Base-by-base conservation (phyloP, 2,888 invertebrate genomes). In the Helleia helle region DNA sequence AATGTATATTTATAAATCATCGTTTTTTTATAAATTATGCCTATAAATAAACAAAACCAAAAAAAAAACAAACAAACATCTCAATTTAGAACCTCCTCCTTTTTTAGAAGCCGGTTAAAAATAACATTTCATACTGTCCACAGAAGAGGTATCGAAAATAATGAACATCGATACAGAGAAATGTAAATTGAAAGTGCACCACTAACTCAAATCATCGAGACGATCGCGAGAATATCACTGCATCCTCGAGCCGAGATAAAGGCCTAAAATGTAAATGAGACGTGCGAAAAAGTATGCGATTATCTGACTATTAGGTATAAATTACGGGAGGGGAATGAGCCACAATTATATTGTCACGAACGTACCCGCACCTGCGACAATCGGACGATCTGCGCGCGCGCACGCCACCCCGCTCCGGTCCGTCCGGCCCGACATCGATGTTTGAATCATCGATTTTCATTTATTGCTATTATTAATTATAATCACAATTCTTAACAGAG, bases 271-370 rank as follows among this genome's bases (percentile, higher is more conserved):
- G 79, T 70, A 81, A 81, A 81, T 81, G 80, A 79, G 80, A 75
- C 75, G 70, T 70, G 71, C 62, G 62, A 71, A 76, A 77, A 76
- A 71, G 70, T 68, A 65, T 65, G 62, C 72, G 79, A 80, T 81
- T 71, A 81, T 81, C 79, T 79, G 63, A 64, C 76, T 75, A 81
- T 80, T 81, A 81, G 75, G 80, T 79, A 77, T 81, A 80, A 81
- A 80, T 81, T 76, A 77, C 79, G 72, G 73, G 61, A 61, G 59
- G 71, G 71, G 72, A 66, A 71, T 73, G 74, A 73, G 64, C 68
- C 67, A 77, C 79, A 83, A 83, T 83, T 83, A 83, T 80, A 79
- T 76, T 80, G 81, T 83, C 81, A 81, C 79, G 80, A 80, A 71
- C 65, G 47, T 45, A 44, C 51, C 51, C 52, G 56, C 57, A 57